Base-by-base conservation (phyloP, 2,797 vertebrate species). In the Protonibea diacanthus region DNA sequence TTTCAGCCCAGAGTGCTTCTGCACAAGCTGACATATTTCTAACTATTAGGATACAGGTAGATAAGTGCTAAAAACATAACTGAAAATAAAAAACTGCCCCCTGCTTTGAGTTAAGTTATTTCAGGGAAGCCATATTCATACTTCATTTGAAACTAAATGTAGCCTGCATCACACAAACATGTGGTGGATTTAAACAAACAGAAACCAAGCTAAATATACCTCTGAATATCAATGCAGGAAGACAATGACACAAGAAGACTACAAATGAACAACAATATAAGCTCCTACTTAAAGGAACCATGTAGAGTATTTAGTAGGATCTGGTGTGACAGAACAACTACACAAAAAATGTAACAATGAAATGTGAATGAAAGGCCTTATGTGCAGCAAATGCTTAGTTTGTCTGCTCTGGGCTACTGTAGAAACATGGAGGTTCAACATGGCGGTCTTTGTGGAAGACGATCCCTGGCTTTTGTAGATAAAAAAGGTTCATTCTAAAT, bases 151-250 rank as follows among this genome's bases (percentile, higher is more conserved):
- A n/a, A 33, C 47, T 15, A 33, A 33, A 64, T 25, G 61, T 29
- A 29, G 25, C 45, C 56, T 58, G 29, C 25, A 47, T 47, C 61
- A 48, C 5, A 51, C 13, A 52, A 23, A 52, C n/a, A 4, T 23
- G n/a, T 12, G 0, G 23, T 23, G 14, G 53, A 14, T 66, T 76
- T 23, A 65, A 38, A 51, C 60, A 69, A 70, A 59, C 48, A 29
- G 6, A 29, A 29, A 29, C 29, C 6, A 29, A 29, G 1, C 29
- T 29, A 29, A 29, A 29, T 29, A 29, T 29, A 29, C 29, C 29
- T 29, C 29, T 29, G 29, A 29, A 29, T 29, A 29, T 29, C 6
- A 29, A 51, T 38, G 12, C 13, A 53, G 23, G 15, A 53, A 45
- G 59, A 7, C 3, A 60, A 33, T 18, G 10, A n/a, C 29, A 18